Percentiles rank a stretch among this genome's conserved stretches.
Evolutionary conservation across 2,113 vertebrate genomes (phyloP).

Genomic region (Otis tarda): DNA sequence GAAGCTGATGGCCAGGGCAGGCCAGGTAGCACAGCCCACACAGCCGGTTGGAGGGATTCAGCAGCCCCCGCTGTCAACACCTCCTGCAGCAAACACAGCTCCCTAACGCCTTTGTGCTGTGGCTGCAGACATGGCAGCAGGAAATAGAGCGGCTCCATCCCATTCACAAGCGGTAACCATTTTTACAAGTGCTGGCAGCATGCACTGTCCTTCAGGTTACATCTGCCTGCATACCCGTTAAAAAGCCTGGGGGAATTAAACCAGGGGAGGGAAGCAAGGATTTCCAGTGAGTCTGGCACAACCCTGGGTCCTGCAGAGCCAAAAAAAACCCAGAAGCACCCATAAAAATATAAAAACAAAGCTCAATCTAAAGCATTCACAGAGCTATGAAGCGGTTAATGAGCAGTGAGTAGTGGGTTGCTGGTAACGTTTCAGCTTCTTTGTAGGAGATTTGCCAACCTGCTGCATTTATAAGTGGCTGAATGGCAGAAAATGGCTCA

Average conservation of each 20-base stretch:
- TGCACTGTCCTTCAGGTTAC: neutral
- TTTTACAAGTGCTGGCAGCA: neutral
- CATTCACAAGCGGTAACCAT: neutral
- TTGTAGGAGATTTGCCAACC: neutral
- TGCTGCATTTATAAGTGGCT: neutral
- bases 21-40: neutral
- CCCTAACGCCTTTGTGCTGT: neutral
- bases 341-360: neutral
- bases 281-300: neutral
- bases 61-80: neutral
- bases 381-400: neutral
- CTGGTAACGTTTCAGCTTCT: neutral
- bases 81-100: neutral
- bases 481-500: neutral
- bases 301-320: neutral
- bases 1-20: accelerated
- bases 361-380: neutral
- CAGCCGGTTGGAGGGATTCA: neutral
- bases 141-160: neutral
- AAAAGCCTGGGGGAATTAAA: neutral
- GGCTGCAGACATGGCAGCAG: neutral
- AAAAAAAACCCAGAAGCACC: neutral
- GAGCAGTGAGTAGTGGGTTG: neutral
- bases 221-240: neutral
- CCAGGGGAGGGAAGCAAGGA: neutral